phyloP scores from a whole-genome alignment of 2,113 vertebrate species.

The Meleagris gallopavo region DNA sequence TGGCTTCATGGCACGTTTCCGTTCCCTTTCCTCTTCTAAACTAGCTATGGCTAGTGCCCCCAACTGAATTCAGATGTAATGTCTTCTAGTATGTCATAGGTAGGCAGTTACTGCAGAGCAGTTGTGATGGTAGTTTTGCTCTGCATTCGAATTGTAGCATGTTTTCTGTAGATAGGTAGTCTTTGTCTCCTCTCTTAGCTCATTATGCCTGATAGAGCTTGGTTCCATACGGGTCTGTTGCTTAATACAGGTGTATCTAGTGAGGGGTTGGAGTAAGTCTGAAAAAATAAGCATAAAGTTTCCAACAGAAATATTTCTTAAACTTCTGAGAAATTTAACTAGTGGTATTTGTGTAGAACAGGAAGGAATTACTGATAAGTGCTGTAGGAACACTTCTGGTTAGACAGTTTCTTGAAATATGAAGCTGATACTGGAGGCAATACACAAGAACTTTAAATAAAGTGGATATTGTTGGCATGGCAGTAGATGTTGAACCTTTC shows the following conservation, averaged over 20 bases:
- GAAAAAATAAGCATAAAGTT: not conserved
- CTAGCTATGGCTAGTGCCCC: not conserved
- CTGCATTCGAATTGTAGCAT: not conserved
- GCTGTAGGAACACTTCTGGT: not conserved
- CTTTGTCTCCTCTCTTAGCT: not conserved
- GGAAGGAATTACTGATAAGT: not conserved
- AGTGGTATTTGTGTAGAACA: not conserved
- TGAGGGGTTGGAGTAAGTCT: not conserved
- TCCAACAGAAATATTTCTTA: not conserved
- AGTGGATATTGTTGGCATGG: too few species aligned
- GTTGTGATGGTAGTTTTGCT: not conserved
- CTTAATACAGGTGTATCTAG: not conserved
- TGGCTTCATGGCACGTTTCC: not conserved
- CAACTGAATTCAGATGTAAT: fast-evolving
- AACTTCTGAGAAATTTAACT: not conserved
- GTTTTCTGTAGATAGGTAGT: not conserved
- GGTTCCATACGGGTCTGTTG: not conserved
- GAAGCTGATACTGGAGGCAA: not conserved
- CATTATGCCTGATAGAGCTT: fast-evolving
- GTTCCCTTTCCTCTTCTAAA: not conserved
- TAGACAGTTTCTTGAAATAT: not conserved
- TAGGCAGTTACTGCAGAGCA: not conserved
- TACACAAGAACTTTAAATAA: not conserved
- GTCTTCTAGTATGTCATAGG: not conserved
- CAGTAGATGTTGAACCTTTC: too few species aligned